Evolutionary conservation across 1,140 invertebrate species (phyloP).

Genomic region (Lordiphosa clarofinis): DNA sequence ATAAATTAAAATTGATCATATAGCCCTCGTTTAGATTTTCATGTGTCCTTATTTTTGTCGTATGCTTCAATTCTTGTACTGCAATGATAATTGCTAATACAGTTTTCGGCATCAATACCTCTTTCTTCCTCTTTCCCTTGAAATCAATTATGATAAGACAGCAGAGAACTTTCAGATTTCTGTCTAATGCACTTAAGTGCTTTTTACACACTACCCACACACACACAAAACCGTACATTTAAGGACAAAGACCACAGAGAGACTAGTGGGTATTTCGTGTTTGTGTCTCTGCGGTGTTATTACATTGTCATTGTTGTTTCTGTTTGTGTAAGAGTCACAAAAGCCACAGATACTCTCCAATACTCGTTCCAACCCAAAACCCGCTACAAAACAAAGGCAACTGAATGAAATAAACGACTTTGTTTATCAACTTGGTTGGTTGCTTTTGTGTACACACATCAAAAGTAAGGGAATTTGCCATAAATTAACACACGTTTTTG

Average conservation of each 20-base stretch:
- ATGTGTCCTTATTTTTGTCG: too few relatives aligned
- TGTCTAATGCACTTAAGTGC: slow-evolving; percentile 8
- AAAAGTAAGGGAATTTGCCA: slow-evolving; percentile 1
- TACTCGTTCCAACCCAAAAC: background rate
- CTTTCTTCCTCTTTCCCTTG: too few relatives aligned
- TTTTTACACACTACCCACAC: background rate
- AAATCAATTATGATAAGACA: background rate
- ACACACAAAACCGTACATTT: background rate
- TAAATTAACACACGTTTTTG: slow-evolving; percentile 4
- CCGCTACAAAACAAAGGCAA: slow-evolving; percentile 2
- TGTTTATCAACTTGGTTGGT: slow-evolving; percentile 3
- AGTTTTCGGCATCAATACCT: too few relatives aligned
- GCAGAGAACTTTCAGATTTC: background rate
- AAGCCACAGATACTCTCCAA: background rate
- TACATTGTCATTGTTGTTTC: slow-evolving; percentile 13
- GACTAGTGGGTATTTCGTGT: background rate
- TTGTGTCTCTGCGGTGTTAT: slow-evolving; percentile 5
- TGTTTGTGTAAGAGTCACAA: slow-evolving; percentile 8
- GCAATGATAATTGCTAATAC: too few relatives aligned
- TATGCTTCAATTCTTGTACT: too few relatives aligned
- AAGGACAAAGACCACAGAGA: slow-evolving; percentile 1
- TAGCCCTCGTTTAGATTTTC: too few relatives aligned
- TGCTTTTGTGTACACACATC: background rate
- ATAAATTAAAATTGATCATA: too few relatives aligned
- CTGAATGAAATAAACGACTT: slow-evolving; percentile 16